Evolutionary conservation across 2,888 invertebrate species (phyloP), one percentile per base, ranked within the genome.

Genomic region (Lymantria monacha): DNA sequence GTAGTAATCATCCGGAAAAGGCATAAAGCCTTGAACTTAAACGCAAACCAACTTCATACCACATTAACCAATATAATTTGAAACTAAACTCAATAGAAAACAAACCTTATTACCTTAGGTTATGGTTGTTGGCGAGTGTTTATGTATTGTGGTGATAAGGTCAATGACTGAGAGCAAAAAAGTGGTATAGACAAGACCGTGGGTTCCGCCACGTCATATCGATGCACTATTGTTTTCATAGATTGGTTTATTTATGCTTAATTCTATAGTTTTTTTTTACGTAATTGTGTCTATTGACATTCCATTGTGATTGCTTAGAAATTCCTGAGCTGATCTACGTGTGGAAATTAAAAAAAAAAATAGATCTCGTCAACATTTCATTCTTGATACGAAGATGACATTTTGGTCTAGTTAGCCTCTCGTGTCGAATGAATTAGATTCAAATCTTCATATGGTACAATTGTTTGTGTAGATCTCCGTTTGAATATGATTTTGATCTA

Each of bases 21-120:
- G 41, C 55, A 60, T 59, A 55, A 59, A 72, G 71, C 77, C 81
- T 80, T 81, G 81, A 81, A 81, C 80, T 79, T 79, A 56, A 42
- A 61, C 33, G 48, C 57, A 60, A 69, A 54, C 63, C 63, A 63
- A 66, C 67, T 63, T 67, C 54, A 64, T 62, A 57, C 51, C 43
- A 49, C 49, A 46, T 41, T 12, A 52, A 47, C 49, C 36, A 46
- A 45, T 13, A 1, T 11, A 13, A 13, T 33, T n/a, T 38, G 22
- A 12, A 11, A 13, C 22, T 41, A 43, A 50, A 48, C n/a, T 54
- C 51, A 63, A 42, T 15, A 22, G 13, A 72, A 55, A 60, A 51
- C 43, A n/a, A 44, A 43, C 61, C 44, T 51, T 66, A 44, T 30
- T 8, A 0, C 14, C 15, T 1, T 5, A 10, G 15, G 7, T 33